phyloP scores from a whole-genome alignment of 2,888 invertebrate species.

The Phlogophora meticulosa region DNA sequence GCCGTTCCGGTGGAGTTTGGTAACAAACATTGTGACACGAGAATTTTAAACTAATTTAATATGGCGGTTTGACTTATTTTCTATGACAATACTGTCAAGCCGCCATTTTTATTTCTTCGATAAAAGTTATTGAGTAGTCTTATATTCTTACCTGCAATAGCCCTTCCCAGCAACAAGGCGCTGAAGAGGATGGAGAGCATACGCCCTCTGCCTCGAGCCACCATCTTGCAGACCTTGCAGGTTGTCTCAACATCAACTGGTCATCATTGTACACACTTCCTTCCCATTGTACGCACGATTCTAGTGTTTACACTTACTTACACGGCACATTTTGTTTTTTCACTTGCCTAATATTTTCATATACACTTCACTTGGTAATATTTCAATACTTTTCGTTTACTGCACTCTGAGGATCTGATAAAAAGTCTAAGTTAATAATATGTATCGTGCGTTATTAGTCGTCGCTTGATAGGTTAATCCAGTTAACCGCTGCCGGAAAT shows the following conservation, averaged over 20 bases:
- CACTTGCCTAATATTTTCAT: constrained; percentile 42
- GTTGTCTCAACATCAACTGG: constrained; percentile 76
- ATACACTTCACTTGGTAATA: constrained; percentile 36
- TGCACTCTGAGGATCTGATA: constrained; percentile 13
- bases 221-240: constrained; percentile 78
- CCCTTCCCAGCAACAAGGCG: constrained; percentile 86
- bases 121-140: constrained; percentile 8
- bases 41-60: too few species aligned
- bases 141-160: constrained; percentile 83
- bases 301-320: constrained; percentile 44
- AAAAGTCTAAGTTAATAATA: background rate
- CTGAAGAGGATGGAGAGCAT: constrained; percentile 87
- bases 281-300: constrained; percentile 43
- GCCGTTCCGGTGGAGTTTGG: too few species aligned
- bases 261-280: constrained; percentile 67
- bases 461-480: background rate
- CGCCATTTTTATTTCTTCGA: too few species aligned
- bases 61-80: too few species aligned
- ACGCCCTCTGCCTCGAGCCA: constrained; percentile 78
- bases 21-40: too few species aligned
- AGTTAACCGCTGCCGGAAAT: constrained; percentile 5
- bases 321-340: constrained; percentile 34
- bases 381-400: constrained; percentile 12
- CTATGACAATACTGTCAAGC: too few species aligned
- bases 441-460: background rate